Evolutionary conservation across 2,797 vertebrate species (phyloP).

Genomic region (Enteromius unitaeniatus): DNA sequence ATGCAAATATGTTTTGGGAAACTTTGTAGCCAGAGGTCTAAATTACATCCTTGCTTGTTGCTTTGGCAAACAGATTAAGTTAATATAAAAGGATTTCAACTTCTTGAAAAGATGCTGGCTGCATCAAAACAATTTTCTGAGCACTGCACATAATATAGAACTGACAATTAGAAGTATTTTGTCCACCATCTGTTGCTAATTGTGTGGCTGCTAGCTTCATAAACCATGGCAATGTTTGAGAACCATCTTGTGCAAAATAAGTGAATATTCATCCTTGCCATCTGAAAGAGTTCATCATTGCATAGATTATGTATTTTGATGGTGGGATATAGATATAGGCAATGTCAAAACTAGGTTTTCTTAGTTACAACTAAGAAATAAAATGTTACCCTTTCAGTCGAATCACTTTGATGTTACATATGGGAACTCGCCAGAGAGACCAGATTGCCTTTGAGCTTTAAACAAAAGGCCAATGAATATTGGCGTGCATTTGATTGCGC

Average conservation of each 20-base stretch:
- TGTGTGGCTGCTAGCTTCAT: conserved; percentile 26
- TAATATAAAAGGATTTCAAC: conserved; percentile 6
- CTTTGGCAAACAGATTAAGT: conserved; percentile 13
- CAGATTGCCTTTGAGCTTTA: too few species aligned
- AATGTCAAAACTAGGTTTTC: not conserved
- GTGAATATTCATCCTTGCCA: conserved; percentile 36
- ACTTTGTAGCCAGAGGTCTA: not conserved
- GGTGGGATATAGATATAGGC: not conserved
- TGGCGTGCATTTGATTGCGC: too few species aligned
- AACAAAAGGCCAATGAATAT: too few species aligned
- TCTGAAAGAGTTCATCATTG: conserved; percentile 7
- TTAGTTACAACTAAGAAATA: not conserved
- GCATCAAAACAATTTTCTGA: conserved; percentile 35
- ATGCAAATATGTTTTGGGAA: not conserved
- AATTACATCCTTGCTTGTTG: conserved; percentile 3
- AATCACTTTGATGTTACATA: too few species aligned
- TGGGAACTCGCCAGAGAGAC: too few species aligned
- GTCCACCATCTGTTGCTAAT: conserved; percentile 55
- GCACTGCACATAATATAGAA: conserved; percentile 32
- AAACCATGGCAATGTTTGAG: conserved; percentile 23
- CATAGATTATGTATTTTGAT: conserved; percentile 27
- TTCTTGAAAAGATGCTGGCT: not conserved
- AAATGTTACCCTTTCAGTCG: too few species aligned
- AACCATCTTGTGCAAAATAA: conserved; percentile 40
- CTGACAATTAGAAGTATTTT: conserved; percentile 55